phyloP scores from a whole-genome alignment of 2,888 invertebrate genomes.

The Microctonus aethiopoides region DNA sequence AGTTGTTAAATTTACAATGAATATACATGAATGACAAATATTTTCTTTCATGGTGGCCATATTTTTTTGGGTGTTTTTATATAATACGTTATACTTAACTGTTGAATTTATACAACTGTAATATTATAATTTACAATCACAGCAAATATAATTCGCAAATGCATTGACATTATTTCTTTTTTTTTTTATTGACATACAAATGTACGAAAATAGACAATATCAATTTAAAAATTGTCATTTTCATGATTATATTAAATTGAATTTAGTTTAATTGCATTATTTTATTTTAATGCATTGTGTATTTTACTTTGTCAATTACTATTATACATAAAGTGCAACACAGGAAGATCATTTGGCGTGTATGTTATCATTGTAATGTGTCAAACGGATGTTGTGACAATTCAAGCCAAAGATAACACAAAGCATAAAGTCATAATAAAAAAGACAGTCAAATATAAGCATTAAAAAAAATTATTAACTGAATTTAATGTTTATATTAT shows the following conservation, averaged over 20 bases:
- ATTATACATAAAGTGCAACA: conserved; percentile 8
- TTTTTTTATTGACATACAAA: background rate
- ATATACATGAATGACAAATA: background rate
- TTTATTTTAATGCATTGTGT: background rate
- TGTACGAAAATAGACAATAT: background rate
- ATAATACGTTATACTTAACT: background rate
- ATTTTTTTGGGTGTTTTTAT: background rate
- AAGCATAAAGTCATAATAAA: background rate
- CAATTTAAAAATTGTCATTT: background rate
- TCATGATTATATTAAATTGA: background rate
- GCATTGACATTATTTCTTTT: background rate
- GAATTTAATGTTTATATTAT: background rate
- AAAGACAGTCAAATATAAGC: background rate
- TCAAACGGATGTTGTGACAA: conserved; percentile 24
- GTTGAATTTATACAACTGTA: background rate
- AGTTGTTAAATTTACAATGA: background rate
- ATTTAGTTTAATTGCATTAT: background rate
- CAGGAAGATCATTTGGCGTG: conserved; percentile 11
- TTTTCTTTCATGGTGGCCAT: background rate
- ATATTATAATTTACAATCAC: background rate
- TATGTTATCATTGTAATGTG: conserved; percentile 21
- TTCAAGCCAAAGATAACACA: background rate
- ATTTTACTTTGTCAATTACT: background rate
- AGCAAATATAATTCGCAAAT: background rate
- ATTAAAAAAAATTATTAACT: background rate